A percentile compares a stretch with the other conserved stretches of the same genome.
These are phyloP conservation scores for Maconellicoccus hirsutus DNA, from an alignment of 1,140 invertebrate species.

Conservation along the genomic window DNA sequence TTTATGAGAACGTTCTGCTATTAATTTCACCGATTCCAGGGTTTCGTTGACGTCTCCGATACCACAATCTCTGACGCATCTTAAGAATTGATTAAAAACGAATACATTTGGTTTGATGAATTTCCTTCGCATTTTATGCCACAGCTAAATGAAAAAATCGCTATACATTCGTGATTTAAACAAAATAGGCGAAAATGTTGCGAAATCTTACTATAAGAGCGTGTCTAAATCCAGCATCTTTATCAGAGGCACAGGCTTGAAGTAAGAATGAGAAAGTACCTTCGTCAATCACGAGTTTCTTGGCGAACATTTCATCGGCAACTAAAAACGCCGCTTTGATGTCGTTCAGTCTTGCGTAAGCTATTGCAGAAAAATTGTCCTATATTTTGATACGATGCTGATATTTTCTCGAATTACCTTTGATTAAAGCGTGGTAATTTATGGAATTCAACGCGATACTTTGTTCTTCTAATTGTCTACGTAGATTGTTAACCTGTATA, in stretches of 20 bases:
- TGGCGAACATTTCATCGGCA: constrained; percentile 68
- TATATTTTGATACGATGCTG: background rate
- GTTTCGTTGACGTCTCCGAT: constrained; percentile 49
- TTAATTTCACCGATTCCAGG: background rate
- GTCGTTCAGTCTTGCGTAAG: constrained; percentile 70
- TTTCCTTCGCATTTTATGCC: constrained; percentile 61
- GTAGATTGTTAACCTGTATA: constrained; percentile 48
- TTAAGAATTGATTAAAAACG: constrained; percentile 69
- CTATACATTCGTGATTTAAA: too few species aligned
- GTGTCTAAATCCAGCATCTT: constrained; percentile 63
- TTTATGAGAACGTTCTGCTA: background rate
- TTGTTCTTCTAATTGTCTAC: constrained; percentile 54
- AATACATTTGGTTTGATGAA: constrained; percentile 53
- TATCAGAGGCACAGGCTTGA: constrained; percentile 66
- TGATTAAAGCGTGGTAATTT: constrained; percentile 80
- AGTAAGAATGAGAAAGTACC: constrained; percentile 68
- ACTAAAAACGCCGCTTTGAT: constrained; percentile 60
- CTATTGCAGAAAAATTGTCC: constrained; percentile 33
- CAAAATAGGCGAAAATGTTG: background rate
- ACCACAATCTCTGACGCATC: constrained; percentile 63
- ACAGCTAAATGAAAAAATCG: constrained; percentile 41
- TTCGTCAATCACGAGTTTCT: constrained; percentile 47
- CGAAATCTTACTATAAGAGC: constrained; percentile 48
- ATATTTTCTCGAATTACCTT: constrained; percentile 37
- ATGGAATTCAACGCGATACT: constrained; percentile 53